Evolutionary conservation across 2,888 invertebrate genomes (phyloP), one percentile per base, ranked within the genome.

Genomic region (Blastobasis adustella): DNA sequence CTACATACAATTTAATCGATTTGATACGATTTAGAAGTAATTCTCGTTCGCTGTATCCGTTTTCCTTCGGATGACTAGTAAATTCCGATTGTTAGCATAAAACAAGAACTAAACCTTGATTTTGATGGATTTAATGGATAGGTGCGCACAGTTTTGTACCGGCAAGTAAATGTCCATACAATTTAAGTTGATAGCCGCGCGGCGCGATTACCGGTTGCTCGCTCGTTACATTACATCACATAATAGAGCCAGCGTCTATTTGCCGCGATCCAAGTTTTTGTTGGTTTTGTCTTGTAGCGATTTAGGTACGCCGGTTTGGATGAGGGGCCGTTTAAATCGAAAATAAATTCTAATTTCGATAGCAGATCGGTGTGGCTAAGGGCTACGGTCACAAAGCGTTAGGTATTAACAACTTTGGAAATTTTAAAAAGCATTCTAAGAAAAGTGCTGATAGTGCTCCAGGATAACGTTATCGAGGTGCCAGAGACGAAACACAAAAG

Each of bases 401-500:
- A 23, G 23, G 23, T 23, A 23, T 23, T 23, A 23, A 23, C 23
- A 23, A 23, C 3, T 23, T 23, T 23, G 23, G 23, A 23, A 23
- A 23, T 23, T 23, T 23, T 23, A 23, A 23, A 23, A 23, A 23
- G 23, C 23, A 23, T 2, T 23, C 23, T 23, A 2, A 23, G 23
- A 23, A 23, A 23, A 23, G 23, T 23, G 23, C 23, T 23, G 23
- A 23, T 23, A 23, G 23, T 23, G 23, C 23, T 65, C 65, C 52
- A 58, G 59, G 62, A 61, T 64, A 70, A 65, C 63, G 59, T 70
- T 69, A 71, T 74, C 65, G 65, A 66, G 67, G 60, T 61, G 67
- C 70, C 73, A 71, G 65, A 70, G 63, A 71, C 66, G 69, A 79
- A 79, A 73, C 76, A 81, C 75, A 79, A 86, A 84, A 81, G 82